Percentiles rank a stretch among this genome's conserved stretches.
Evolutionary conservation across 2,113 vertebrate genomes (phyloP).

Genomic region (Perccottus glenii): DNA sequence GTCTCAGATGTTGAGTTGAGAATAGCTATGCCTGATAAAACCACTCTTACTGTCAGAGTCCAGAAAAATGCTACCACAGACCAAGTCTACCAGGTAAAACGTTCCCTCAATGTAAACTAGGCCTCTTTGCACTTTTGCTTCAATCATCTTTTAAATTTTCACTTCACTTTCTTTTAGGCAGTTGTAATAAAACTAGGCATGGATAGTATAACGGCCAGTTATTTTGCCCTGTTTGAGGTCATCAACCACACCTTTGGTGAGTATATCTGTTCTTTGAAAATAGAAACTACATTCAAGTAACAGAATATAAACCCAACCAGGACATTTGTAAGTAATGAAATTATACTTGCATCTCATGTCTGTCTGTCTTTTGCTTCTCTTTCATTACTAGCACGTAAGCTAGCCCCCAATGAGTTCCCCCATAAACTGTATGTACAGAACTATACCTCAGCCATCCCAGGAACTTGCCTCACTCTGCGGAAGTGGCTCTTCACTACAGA

Average conservation of each 20-base stretch:
- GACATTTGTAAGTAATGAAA: background rate
- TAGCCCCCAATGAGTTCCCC: slow-evolving; percentile 96
- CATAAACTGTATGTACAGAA: slow-evolving; percentile 98
- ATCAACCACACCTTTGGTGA: slow-evolving; percentile 96
- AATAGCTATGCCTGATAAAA: slow-evolving; percentile 90
- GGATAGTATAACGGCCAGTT: slow-evolving; percentile 92
- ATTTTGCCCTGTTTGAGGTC: slow-evolving; percentile 96
- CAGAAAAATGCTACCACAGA: slow-evolving; percentile 97
- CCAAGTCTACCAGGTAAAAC: slow-evolving; percentile 94
- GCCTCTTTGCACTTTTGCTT: background rate
- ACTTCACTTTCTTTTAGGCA: slow-evolving; percentile 74
- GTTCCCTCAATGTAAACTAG: background rate
- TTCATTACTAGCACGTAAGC: slow-evolving; percentile 85
- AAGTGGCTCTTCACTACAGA: slow-evolving; percentile 98
- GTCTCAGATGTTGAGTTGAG: slow-evolving; percentile 93
- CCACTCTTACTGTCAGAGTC: slow-evolving; percentile 87
- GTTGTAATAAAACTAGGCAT: slow-evolving; percentile 89
- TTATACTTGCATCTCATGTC: background rate
- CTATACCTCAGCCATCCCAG: slow-evolving; percentile 93
- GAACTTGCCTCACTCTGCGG: slow-evolving; percentile 91
- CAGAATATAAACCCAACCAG: background rate
- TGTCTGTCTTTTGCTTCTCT: background rate
- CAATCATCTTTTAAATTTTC: background rate
- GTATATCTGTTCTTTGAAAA: slow-evolving; percentile 40
- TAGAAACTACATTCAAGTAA: too few relatives aligned